Percentiles rank a stretch among this genome's conserved stretches.
These are phyloP conservation scores for Phylloscopus collybita DNA, from an alignment of 2,797 vertebrate species.

Conservation along the genomic window DNA sequence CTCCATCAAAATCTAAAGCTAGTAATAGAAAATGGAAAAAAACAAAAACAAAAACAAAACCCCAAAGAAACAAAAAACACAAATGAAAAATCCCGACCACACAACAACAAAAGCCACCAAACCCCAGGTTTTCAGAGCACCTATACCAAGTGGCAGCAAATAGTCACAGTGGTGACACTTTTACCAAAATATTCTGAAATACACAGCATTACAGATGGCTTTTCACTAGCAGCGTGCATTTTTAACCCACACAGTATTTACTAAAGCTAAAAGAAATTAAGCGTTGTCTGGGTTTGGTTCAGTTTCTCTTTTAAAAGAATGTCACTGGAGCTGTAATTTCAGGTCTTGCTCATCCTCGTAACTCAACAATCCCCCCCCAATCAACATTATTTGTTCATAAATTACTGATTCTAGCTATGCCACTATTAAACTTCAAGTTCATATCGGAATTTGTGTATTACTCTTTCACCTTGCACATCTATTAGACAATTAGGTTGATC, in stretches of 20 bases:
- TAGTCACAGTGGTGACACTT: neutral
- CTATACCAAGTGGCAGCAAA: neutral
- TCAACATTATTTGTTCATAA: neutral
- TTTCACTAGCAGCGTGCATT: neutral
- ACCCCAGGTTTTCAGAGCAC: neutral
- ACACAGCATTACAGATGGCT: neutral
- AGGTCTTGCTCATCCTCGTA: neutral
- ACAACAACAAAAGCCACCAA: neutral
- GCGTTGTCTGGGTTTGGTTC: neutral
- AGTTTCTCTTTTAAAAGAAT: neutral
- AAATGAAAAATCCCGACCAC: neutral
- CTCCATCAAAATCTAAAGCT: neutral
- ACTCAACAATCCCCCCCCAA: accelerated
- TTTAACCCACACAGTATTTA: neutral
- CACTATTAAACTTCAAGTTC: neutral
- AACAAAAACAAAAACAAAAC: too few relatives aligned
- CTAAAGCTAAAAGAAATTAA: neutral
- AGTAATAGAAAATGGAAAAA: neutral
- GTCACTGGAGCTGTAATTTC: neutral
- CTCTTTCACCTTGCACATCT: neutral
- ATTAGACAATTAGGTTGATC: neutral
- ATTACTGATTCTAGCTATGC: neutral
- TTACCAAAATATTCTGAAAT: neutral
- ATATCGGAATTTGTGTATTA: neutral
- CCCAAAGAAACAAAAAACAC: neutral